These are phyloP conservation scores for Naso thynnoides DNA, from an alignment of 2,797 vertebrate species.

Conservation along the genomic window DNA sequence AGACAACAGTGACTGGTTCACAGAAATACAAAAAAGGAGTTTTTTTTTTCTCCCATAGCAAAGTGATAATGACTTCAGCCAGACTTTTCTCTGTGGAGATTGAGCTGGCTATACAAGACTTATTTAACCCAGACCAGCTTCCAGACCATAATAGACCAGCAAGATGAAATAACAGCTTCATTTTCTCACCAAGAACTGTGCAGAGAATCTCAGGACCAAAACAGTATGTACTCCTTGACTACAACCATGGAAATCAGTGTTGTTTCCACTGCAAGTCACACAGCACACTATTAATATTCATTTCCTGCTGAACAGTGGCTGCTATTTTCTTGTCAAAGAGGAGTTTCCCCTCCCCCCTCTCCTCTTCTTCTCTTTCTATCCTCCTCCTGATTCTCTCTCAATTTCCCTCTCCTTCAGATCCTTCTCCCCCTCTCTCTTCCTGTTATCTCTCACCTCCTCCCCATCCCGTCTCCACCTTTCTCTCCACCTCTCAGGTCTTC, in stretches of 20 bases:
- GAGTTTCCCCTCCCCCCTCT: conserved; percentile 18
- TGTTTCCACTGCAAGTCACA: conserved; percentile 31
- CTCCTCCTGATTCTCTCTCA: conserved; percentile 20
- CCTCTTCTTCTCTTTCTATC: conserved; percentile 1
- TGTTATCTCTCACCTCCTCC: conserved; percentile 19
- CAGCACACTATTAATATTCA: conserved; percentile 61
- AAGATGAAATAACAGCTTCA: neutral
- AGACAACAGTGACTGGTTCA: no score
- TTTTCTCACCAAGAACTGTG: neutral
- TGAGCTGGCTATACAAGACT: no score
- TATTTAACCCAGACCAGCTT: neutral
- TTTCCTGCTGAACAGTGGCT: conserved; percentile 52
- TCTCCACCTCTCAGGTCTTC: conserved; percentile 39
- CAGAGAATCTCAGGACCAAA: neutral
- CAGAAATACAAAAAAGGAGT: no score
- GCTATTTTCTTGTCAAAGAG: conserved; percentile 54
- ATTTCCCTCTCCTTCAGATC: conserved; percentile 2
- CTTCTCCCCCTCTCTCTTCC: neutral
- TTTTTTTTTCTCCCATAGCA: no score
- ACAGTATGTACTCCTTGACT: conserved; percentile 8
- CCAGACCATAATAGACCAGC: neutral
- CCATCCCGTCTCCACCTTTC: conserved; percentile 22
- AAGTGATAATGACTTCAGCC: no score
- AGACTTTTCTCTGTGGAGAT: no score
- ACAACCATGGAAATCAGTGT: conserved; percentile 7